Evolutionary conservation across 2,113 vertebrate genomes (phyloP), one percentile per base, ranked within the genome.

Genomic region (Aramus guarauna): DNA sequence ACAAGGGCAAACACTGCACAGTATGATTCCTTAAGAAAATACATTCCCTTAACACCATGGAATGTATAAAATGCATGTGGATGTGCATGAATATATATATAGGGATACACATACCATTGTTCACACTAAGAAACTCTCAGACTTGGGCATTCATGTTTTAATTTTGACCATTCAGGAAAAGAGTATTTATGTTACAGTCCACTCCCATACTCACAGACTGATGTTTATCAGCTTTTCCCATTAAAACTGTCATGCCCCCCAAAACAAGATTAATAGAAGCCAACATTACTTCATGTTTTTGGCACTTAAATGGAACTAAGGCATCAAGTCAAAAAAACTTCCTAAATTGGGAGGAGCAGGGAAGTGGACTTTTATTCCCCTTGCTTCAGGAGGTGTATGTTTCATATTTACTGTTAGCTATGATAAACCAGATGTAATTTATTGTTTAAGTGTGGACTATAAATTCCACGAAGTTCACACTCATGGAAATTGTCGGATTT

Each of bases 181-280:
- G 87, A 60, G 67, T 97, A 97, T 98, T 98, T 98, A 97, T 96
- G 96, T 97, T 96, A 88, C 67, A 79, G 94, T 96, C 96, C 96
- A 95, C 96, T 98, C 97, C 97, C 94, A 96, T 97, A 97, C 97
- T 97, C 94, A 73, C 92, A 98, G 97, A 97, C 97, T 94, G 98
- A 98, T 97, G 95, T 85, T 98, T 98, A 98, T 98, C 98, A 97
- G 97, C 95, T 97, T 97, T 96, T 96, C 97, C 97, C 97, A 95
- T 98, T 97, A 97, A 98, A 98, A 87, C 97, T 98, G 98, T 98
- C 97, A 97, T 94, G 95, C 97, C 95, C 86, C 60, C 83, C 96
- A 81, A 98, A 97, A 93, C 80, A 97, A 98, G 98, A 98, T 98
- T 96, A 97, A 98, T 93, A 97, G 97, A 97, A 97, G 96, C 92